Evolutionary conservation across 2,888 invertebrate species (phyloP).

Genomic region (Sclerodermus sp.): DNA sequence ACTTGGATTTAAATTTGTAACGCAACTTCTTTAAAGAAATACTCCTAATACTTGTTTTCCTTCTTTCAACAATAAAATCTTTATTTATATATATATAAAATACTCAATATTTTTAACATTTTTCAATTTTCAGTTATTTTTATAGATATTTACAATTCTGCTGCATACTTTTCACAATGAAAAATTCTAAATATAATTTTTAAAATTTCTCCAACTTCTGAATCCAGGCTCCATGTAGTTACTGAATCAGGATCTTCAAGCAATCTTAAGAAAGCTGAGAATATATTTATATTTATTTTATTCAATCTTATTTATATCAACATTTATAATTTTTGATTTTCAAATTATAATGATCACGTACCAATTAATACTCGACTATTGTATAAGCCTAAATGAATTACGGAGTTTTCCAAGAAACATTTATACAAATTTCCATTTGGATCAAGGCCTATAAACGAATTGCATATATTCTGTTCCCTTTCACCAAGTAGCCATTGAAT

Average conservation of each 20-base stretch:
- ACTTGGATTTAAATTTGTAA: too few species aligned
- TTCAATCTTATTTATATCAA: neutral
- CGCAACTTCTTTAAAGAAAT: too few species aligned
- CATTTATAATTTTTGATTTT: neutral
- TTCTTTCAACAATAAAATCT: too few species aligned
- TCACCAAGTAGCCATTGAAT: slow-evolving; percentile 70
- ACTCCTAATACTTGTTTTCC: too few species aligned
- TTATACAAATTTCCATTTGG: slow-evolving; percentile 65
- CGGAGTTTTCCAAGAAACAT: slow-evolving; percentile 67
- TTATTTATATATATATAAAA: too few species aligned
- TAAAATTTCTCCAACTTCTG: slow-evolving; percentile 68
- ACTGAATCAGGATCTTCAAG: slow-evolving; percentile 67
- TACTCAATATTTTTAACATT: too few species aligned
- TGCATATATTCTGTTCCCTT: slow-evolving; percentile 60
- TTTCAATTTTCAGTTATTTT: too few species aligned
- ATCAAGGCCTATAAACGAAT: slow-evolving; percentile 65
- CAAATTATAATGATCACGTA: slow-evolving; percentile 37
- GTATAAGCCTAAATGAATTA: slow-evolving; percentile 67
- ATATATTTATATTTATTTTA: neutral
- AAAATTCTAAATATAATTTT: slow-evolving; percentile 69
- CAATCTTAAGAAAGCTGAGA: slow-evolving; percentile 68
- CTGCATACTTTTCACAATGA: slow-evolving; percentile 66
- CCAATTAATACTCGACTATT: slow-evolving; percentile 69
- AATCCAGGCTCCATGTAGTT: slow-evolving; percentile 68
- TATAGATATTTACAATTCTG: too few species aligned